phyloP scores from a whole-genome alignment of 2,888 invertebrate species.

The Drosophila tanythrix region DNA sequence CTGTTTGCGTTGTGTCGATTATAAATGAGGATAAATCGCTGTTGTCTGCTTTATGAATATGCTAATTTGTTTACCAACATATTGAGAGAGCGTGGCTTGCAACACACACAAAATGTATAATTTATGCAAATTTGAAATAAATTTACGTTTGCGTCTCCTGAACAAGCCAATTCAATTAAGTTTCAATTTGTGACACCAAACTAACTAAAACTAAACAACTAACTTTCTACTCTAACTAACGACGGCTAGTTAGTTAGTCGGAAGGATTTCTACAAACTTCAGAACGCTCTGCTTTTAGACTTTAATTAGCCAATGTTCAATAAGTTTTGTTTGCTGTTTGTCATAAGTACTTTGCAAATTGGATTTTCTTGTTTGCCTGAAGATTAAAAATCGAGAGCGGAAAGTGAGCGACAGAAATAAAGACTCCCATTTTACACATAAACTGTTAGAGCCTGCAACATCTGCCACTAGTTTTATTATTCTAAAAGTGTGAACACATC shows the following conservation, averaged over 20 bases:
- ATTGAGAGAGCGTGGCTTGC: slow-evolving; percentile 59
- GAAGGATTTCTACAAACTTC: neutral
- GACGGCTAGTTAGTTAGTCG: slow-evolving; percentile 2
- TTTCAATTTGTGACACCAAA: neutral
- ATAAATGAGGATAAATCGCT: slow-evolving; percentile 28
- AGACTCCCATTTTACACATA: neutral
- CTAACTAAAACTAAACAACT: slow-evolving; percentile 6
- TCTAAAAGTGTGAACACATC: neutral
- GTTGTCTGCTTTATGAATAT: slow-evolving; percentile 48
- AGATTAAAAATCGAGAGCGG: neutral
- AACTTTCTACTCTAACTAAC: neutral
- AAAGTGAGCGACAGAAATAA: neutral
- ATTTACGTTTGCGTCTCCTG: slow-evolving; percentile 11
- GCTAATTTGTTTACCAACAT: slow-evolving; percentile 72
- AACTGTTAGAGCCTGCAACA: neutral
- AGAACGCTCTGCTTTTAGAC: neutral
- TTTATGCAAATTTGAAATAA: slow-evolving; percentile 51
- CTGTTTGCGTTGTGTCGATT: slow-evolving; percentile 12
- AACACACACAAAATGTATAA: slow-evolving; percentile 38
- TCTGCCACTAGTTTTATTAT: neutral
- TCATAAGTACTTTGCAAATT: slow-evolving; percentile 12
- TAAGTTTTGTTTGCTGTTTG: slow-evolving; percentile 34
- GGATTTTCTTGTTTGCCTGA: slow-evolving; percentile 28
- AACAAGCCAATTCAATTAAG: neutral
- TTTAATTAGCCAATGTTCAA: slow-evolving; percentile 52